Percentiles rank a stretch among this genome's conserved stretches.
phyloP scores from a whole-genome alignment of 2,113 vertebrate species.

The Syngnathus floridae region DNA sequence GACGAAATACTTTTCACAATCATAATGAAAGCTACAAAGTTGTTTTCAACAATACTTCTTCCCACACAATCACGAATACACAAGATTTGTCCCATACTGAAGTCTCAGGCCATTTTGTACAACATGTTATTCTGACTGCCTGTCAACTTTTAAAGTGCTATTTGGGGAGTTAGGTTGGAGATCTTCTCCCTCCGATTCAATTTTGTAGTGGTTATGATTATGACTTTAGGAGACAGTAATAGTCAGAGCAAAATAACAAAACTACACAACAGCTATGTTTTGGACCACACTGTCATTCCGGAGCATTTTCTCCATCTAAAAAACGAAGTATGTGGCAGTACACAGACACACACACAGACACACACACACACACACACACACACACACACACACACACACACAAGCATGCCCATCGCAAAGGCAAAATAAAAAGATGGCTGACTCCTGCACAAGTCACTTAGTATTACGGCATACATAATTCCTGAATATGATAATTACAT shows the following conservation, averaged over 20 bases:
- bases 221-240: neutral
- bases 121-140: neutral
- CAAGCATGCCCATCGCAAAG: neutral
- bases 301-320: constrained; percentile 11
- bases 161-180: constrained; percentile 8
- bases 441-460: neutral
- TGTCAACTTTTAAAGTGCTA: constrained; percentile 1
- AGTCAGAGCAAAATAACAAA: constrained; percentile 9
- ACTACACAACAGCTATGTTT: constrained; percentile 7
- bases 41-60: no score
- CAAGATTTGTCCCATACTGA: neutral
- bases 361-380: neutral
- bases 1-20: no score
- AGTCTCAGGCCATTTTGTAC: neutral
- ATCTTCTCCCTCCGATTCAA: constrained; percentile 5
- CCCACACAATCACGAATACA: no score
- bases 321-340: neutral
- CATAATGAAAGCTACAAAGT: no score
- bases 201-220: constrained; percentile 11
- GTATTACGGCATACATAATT: neutral
- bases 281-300: constrained; percentile 12
- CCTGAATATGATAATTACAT: neutral
- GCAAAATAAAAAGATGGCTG: neutral
- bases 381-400: neutral
- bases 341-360: neutral